These are phyloP conservation scores for Lepidocyrtoides sp. DNA, from an alignment of 2,888 invertebrate species.

Conservation along the genomic window DNA sequence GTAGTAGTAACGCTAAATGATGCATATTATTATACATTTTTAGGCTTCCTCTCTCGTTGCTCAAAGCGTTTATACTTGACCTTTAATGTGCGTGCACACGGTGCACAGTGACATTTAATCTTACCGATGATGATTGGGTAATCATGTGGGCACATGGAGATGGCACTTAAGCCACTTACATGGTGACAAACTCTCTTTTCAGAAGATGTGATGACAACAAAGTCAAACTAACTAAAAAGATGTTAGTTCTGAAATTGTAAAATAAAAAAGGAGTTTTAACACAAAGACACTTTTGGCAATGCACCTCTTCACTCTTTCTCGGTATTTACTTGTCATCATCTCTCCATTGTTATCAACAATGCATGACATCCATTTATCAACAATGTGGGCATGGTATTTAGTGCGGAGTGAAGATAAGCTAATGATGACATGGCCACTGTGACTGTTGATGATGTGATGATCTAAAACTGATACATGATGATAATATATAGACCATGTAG, in stretches of 20 bases:
- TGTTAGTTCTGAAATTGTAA: background rate
- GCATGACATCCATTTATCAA: background rate
- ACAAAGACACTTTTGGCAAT: background rate
- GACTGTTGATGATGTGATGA: background rate
- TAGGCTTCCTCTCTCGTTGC: background rate
- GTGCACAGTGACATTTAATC: background rate
- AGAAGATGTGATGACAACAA: background rate
- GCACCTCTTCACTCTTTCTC: background rate
- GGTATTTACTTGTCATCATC: conserved; percentile 16
- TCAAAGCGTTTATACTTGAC: background rate
- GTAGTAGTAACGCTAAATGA: too few relatives aligned
- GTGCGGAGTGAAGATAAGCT: background rate
- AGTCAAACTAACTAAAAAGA: background rate
- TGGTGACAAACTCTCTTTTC: background rate
- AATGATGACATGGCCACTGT: conserved; percentile 25
- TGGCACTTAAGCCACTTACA: background rate
- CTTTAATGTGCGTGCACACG: background rate
- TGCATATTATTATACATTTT: too few relatives aligned
- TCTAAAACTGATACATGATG: background rate
- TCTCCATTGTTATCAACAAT: too few relatives aligned
- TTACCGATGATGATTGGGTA: background rate
- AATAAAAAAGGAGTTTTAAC: background rate
- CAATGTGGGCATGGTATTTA: background rate
- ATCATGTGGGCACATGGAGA: background rate
- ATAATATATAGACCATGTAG: background rate